Conservation (phyloP, 2,113 vertebrate species). For the Tetrao urogallus region DNA sequence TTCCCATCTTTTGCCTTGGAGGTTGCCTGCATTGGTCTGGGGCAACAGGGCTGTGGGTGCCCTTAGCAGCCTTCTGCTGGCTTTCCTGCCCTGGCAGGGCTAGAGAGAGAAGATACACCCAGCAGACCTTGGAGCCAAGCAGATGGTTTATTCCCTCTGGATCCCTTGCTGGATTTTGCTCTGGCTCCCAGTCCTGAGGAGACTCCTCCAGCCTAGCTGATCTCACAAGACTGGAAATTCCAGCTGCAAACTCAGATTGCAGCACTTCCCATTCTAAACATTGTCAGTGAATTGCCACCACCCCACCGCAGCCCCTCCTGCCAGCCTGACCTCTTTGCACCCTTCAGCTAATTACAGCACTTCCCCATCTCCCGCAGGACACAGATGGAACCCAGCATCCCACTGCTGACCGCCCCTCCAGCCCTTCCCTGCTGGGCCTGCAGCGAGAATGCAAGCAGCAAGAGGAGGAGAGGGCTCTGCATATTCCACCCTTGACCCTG, state of each 20-base stretch:
- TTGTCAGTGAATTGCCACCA: neutral
- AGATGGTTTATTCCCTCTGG: neutral
- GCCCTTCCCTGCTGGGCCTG: neutral
- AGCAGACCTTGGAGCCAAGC: neutral
- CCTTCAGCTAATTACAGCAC: neutral
- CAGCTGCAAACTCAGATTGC: neutral
- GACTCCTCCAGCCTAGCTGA: neutral
- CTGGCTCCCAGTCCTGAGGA: neutral
- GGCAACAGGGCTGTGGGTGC: neutral
- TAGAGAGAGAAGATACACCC: neutral
- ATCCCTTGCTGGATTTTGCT: fast-evolving
- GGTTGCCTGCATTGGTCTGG: neutral
- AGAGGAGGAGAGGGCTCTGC: neutral
- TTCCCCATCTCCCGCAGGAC: neutral
- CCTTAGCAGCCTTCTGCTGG: neutral
- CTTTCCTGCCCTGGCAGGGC: neutral
- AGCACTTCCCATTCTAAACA: neutral
- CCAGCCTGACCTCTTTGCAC: conserved; percentile 7
- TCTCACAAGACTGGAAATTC: neutral
- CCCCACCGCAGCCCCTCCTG: neutral
- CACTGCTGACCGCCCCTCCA: neutral
- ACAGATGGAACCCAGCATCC: neutral
- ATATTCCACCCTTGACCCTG: conserved; percentile 47
- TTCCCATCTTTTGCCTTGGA: neutral
- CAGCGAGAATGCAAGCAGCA: neutral